Base-by-base conservation (phyloP, 2,797 vertebrate species). In the Hemitrygon akajei region DNA sequence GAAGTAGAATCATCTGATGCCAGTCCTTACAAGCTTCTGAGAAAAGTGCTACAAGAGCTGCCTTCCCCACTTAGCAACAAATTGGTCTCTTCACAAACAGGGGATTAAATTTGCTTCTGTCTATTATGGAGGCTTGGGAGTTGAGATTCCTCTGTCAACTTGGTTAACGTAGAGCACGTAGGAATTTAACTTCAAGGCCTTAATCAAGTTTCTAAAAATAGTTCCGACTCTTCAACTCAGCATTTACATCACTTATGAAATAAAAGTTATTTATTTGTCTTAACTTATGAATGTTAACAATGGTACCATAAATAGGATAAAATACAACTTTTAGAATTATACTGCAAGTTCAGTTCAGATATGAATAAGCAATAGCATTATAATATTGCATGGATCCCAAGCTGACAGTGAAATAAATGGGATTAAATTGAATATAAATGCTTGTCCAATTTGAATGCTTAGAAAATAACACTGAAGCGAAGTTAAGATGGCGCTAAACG, bases 151-250 rank as follows among this genome's bases (percentile, higher is more conserved):
- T 37, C 34, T 80, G 34, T 80, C 16, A 20, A 40, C 79, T 80
- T 80, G 16, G 79, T 80, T 20, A 80, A 80, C 14, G 6, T 40
- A 40, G 79, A 20, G 79, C 79, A 80, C 79, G 40, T 22, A 40
- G 79, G 79, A 80, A 80, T 40, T 80, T 40, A 34, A 40, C 79
- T 40, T 80, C 34, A 40, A 20, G 16, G 34, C 79, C 37, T 80
- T 80, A 40, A 80, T 80, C 79, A 80, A 40, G 37, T 80, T 80
- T 37, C 79, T 80, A 80, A 80, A 80, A 80, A 80, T 80, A 80
- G 14, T 80, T 80, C 18, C 37, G 22, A 80, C 18, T 40, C 79
- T 80, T 40, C 34, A 80, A 18, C 79, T 40, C 79, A 80, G 79
- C 79, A 40, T 18, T 40, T 80, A 3, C 20, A 40, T 22, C 20